Evolutionary conservation across 2,888 invertebrate species (phyloP).

Genomic region (Axea sp.): DNA sequence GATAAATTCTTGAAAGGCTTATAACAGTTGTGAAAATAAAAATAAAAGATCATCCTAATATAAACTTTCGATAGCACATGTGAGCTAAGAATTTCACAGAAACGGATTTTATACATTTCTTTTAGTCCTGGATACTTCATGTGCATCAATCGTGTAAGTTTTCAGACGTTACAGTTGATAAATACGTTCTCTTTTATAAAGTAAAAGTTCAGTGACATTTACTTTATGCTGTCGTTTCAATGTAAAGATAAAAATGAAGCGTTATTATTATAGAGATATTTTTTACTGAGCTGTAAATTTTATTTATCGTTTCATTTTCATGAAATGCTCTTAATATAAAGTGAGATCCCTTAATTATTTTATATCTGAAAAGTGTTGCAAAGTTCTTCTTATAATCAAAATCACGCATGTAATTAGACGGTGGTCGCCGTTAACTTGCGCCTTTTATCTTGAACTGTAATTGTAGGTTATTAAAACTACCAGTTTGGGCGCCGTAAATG

Average conservation of each 20-base stretch:
- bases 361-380: background rate
- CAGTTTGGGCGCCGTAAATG: background rate
- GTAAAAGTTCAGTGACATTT: no score
- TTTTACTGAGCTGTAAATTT: no score
- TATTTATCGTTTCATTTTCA: no score
- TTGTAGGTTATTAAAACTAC: constrained; percentile 2
- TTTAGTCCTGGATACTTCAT: background rate
- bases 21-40: no score
- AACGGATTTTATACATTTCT: no score
- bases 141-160: background rate
- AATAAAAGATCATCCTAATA: no score
- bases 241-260: no score
- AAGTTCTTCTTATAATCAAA: background rate
- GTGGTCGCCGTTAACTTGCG: background rate
- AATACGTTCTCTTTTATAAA: no score
- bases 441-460: constrained; percentile 3
- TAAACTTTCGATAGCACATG: no score
- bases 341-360: constrained; percentile 3
- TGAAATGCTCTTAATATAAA: background rate
- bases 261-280: background rate
- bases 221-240: no score
- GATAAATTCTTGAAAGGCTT: no score
- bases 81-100: no score
- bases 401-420: background rate
- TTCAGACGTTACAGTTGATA: background rate